Base-by-base conservation (phyloP, 1,140 invertebrate species). In the Antheraea pernyi region DNA sequence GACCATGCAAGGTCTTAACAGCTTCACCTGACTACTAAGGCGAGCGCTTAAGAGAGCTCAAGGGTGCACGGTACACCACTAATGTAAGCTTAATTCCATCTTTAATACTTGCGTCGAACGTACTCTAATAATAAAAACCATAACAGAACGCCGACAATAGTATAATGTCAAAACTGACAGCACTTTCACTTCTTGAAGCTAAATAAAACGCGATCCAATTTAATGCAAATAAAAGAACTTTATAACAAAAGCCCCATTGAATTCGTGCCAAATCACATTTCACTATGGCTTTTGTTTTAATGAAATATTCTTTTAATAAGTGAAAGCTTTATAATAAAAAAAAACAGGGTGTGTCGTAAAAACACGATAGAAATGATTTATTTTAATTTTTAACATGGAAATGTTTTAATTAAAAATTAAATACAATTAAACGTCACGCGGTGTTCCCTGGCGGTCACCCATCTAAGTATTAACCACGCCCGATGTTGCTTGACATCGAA, bases 91-190 rank as follows among this genome's bases (percentile, higher is more conserved):
- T 65, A 18, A 19, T 9, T n/a, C 63, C 18, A 19, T 10, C 37
- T 9, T 39, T n/a, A 39, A 65, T 48, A 48, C 39, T 19, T 46
- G 18, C 19, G 48, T 48, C 46, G 11, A 48, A 48, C 7, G 19
- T 19, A 48, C 39, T 19, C 10, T 48, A 48, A 48, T 37, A 65
- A 42, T 42, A 48, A 65, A 42, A 42, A 69, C 73, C 46, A 48
- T 10, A 3, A 48, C 11, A 11, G 11, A 9, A 48, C 46, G 3
- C 46, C 46, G 46, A 3, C 70, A 76, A 75, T 72, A 74, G 70
- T 64, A 53, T 71, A 79, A 79, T 79, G 77, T 76, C 77, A 79
- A 71, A 72, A 65, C 63, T 62, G 22, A 62, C 53, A 70, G 69
- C 67, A 74, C 74, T 78, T 78, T 79, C 77, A 79, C 77, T 73